A percentile compares a stretch with the other conserved stretches of the same genome.
phyloP scores from a whole-genome alignment of 2,797 vertebrate genomes.

The Morus bassanus region DNA sequence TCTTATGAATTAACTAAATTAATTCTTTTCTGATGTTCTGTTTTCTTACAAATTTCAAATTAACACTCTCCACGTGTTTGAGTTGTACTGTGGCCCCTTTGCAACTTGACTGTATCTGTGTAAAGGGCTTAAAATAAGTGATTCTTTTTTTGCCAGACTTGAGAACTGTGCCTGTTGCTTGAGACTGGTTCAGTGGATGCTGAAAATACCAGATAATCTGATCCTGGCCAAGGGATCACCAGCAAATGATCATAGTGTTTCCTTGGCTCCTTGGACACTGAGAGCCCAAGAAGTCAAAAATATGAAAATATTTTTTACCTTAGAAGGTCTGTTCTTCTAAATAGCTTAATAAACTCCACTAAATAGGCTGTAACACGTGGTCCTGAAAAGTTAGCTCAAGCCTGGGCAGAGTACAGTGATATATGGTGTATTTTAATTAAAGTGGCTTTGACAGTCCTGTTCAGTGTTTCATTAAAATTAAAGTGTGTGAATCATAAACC shows the following conservation, averaged over 20 bases:
- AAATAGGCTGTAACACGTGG: not conserved
- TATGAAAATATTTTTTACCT: not conserved
- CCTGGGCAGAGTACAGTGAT: not conserved
- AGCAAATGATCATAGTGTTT: not conserved
- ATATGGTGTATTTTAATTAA: constrained; percentile 1
- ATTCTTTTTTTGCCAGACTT: not conserved
- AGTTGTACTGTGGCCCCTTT: not conserved
- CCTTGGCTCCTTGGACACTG: not conserved
- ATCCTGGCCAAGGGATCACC: not conserved
- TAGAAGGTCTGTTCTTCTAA: not conserved
- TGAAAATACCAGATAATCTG: not conserved
- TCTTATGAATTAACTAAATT: not conserved
- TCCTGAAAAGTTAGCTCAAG: not conserved
- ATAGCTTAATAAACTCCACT: not conserved
- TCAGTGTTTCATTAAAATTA: constrained; percentile 33
- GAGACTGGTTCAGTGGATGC: not conserved
- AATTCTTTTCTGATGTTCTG: not conserved
- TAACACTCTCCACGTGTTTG: not conserved
- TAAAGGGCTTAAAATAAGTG: not conserved
- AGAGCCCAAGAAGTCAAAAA: not conserved
- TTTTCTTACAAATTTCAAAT: not conserved
- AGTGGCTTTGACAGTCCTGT: not conserved
- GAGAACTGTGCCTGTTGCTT: not conserved
- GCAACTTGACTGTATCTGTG: not conserved
- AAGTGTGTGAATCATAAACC: constrained; percentile 21